Percentiles rank a stretch among this genome's conserved stretches.
phyloP scores from a whole-genome alignment of 2,113 vertebrate species.

The Oceanites oceanicus region DNA sequence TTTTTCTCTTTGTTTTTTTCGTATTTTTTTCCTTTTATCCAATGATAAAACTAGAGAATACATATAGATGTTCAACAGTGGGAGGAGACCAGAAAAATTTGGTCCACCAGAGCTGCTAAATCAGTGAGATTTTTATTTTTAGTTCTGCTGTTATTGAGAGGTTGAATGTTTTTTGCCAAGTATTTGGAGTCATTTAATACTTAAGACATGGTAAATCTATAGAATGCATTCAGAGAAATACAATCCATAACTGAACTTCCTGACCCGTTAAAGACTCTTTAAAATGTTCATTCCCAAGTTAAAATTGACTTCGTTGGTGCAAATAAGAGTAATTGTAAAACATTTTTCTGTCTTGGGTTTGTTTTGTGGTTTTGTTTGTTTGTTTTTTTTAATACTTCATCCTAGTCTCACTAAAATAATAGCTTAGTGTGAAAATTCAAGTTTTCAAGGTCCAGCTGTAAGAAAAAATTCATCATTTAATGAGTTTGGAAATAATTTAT shows the following conservation, averaged over 20 bases:
- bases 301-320: not conserved
- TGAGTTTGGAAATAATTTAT: not conserved
- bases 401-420: not conserved
- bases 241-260: not conserved
- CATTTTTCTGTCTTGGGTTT: not conserved
- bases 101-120: not conserved
- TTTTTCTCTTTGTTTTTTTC: not conserved
- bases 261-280: not conserved
- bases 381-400: rapidly evolving
- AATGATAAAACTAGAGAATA: not conserved
- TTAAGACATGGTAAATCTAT: not conserved
- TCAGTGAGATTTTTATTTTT: not conserved
- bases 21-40: not conserved
- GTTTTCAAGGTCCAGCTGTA: not conserved
- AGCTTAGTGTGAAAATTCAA: not conserved
- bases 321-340: not conserved
- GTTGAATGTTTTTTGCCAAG: not conserved
- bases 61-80: not conserved
- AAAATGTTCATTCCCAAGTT: not conserved
- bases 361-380: not conserved
- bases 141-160: not conserved
- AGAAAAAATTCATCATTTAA: not conserved
- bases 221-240: not conserved
- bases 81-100: not conserved
- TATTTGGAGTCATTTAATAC: not conserved